phyloP scores from a whole-genome alignment of 1,140 invertebrate genomes.

The Mizuhopecten yessoensis region DNA sequence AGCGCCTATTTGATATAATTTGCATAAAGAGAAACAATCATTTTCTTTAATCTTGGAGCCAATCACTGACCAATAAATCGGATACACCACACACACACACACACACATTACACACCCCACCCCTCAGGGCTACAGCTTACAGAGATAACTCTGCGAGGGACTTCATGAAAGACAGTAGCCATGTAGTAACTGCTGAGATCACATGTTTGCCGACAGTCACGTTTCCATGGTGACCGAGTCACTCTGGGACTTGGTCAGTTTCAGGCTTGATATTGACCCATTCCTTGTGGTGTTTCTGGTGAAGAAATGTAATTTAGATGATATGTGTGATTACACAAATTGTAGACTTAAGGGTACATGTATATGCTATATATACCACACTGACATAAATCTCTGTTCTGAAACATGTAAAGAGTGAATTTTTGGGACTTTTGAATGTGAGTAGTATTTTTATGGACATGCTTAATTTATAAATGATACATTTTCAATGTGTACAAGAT shows the following conservation, averaged over 20 bases:
- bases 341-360: no score
- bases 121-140: not conserved
- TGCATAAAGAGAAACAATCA: no score
- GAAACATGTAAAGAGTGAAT: no score
- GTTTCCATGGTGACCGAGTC: not conserved
- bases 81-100: not conserved
- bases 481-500: no score
- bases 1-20: no score
- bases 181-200: slow-evolving; percentile 14
- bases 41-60: no score
- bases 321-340: no score
- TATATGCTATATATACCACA: no score
- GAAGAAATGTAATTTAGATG: not conserved
- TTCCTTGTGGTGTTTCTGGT: not conserved
- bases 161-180: slow-evolving; percentile 5
- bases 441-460: no score
- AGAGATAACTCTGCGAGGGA: not conserved
- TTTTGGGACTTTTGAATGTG: no score
- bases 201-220: not conserved
- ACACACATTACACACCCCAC: not conserved
- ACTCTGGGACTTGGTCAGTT: not conserved
- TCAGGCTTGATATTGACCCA: not conserved
- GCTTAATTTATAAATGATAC: no score
- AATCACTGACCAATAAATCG: not conserved
- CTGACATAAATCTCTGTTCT: no score